Conservation (phyloP, 2,113 vertebrate species). For the Panurus biarmicus region DNA sequence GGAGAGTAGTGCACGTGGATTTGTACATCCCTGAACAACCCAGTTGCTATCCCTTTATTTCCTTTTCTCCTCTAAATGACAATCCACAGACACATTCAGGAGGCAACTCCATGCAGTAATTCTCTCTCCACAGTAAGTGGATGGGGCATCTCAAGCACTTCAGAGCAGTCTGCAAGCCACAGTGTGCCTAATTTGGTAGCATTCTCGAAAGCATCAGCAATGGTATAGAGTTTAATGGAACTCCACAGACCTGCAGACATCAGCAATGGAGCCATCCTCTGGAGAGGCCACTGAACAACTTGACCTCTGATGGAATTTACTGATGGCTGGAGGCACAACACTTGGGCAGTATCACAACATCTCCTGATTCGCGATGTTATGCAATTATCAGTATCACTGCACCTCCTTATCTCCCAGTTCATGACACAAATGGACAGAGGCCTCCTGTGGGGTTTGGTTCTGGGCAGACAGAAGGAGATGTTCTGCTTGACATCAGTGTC, state of each 20-base stretch:
- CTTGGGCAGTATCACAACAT: background rate
- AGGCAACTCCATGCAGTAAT: background rate
- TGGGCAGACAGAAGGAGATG: background rate
- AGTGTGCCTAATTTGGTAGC: background rate
- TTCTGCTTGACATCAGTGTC: background rate
- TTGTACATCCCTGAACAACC: background rate
- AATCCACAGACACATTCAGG: background rate
- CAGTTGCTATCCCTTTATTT: background rate
- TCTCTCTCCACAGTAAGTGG: background rate
- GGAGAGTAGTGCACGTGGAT: background rate
- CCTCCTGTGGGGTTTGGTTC: background rate
- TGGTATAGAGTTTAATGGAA: background rate
- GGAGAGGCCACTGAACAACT: background rate
- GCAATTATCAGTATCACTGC: background rate
- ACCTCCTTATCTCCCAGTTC: background rate
- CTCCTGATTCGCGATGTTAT: constrained; percentile 7
- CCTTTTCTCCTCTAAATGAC: background rate
- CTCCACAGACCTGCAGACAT: background rate
- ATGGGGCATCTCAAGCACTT: background rate
- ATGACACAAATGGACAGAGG: background rate
- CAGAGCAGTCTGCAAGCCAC: background rate
- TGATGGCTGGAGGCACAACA: background rate
- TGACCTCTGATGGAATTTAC: background rate
- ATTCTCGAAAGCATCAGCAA: background rate
- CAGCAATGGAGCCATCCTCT: background rate